A percentile compares a stretch with the other conserved stretches of the same genome.
These are phyloP conservation scores for Lasioglossum oenotherae DNA, from an alignment of 2,888 invertebrate genomes.

Conservation along the genomic window DNA sequence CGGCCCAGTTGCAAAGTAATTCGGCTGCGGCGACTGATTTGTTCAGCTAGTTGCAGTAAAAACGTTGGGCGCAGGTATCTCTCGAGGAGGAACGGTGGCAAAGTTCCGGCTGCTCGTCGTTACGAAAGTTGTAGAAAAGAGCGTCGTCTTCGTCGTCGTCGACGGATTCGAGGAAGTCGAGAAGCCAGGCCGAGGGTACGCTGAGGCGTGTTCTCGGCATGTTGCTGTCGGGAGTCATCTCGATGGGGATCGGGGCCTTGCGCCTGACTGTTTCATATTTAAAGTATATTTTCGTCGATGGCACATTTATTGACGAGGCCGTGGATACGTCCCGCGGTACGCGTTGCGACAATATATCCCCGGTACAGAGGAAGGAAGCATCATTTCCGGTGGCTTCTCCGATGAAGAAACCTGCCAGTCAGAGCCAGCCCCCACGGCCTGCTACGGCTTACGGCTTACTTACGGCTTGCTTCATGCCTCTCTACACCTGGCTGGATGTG, in stretches of 20 bases:
- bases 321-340: slow-evolving; percentile 52
- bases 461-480: slow-evolving; percentile 78
- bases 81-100: slow-evolving; percentile 25
- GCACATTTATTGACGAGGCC: slow-evolving; percentile 77
- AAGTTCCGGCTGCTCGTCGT: slow-evolving; percentile 50
- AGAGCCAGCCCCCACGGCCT: slow-evolving; percentile 76
- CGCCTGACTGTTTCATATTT: slow-evolving; percentile 84
- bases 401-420: slow-evolving; percentile 84
- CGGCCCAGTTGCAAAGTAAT: not conserved
- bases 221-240: slow-evolving; percentile 78
- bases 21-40: not conserved
- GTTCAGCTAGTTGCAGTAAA: not conserved
- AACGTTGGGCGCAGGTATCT: slow-evolving; percentile 29
- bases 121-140: slow-evolving; percentile 60
- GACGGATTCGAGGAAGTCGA: slow-evolving; percentile 36
- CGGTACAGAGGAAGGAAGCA: slow-evolving; percentile 73
- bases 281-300: slow-evolving; percentile 81
- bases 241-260: slow-evolving; percentile 78
- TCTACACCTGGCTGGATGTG: slow-evolving; percentile 76
- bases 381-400: slow-evolving; percentile 84
- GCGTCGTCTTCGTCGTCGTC: not conserved
- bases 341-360: slow-evolving; percentile 76
- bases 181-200: slow-evolving; percentile 38
- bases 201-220: slow-evolving; percentile 69
- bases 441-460: slow-evolving; percentile 76